Evolutionary conservation across 2,113 vertebrate genomes (phyloP).

Genomic region (Ovis canadensis): DNA sequence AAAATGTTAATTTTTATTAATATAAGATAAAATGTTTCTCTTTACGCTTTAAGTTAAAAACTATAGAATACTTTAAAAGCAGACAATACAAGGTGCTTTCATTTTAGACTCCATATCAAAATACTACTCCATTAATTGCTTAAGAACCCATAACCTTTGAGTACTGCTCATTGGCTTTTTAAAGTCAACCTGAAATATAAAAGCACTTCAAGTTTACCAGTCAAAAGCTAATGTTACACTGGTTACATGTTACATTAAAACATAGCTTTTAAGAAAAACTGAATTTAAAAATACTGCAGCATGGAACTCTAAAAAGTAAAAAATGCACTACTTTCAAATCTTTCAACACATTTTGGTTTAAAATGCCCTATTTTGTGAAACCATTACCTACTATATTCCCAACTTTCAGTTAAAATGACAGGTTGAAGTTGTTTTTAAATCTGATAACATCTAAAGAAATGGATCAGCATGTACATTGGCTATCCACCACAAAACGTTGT

Average conservation of each 20-base stretch:
- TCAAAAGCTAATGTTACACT: slow-evolving; percentile 62
- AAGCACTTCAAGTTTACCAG: slow-evolving; percentile 32
- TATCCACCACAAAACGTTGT: background rate
- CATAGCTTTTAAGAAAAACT: slow-evolving; percentile 61
- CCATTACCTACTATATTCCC: slow-evolving; percentile 30
- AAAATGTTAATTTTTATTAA: slow-evolving; percentile 6
- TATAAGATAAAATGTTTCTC: background rate
- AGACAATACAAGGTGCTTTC: background rate
- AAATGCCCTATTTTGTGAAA: slow-evolving; percentile 38
- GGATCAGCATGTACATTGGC: slow-evolving; percentile 5
- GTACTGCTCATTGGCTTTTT: slow-evolving; percentile 48
- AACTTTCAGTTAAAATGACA: background rate
- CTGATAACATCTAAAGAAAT: background rate
- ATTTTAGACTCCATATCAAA: slow-evolving; percentile 31
- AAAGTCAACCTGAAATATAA: slow-evolving; percentile 57
- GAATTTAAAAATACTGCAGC: slow-evolving; percentile 40
- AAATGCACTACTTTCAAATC: slow-evolving; percentile 26
- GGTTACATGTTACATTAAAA: slow-evolving; percentile 70
- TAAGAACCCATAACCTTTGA: slow-evolving; percentile 16
- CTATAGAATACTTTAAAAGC: slow-evolving; percentile 4
- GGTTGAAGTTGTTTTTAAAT: background rate
- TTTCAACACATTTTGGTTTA: slow-evolving; percentile 42
- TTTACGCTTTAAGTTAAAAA: slow-evolving; percentile 33
- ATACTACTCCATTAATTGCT: slow-evolving; percentile 35
- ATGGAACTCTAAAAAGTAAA: slow-evolving; percentile 43